Evolutionary conservation across 2,113 vertebrate genomes (phyloP), one percentile per base, ranked within the genome.

Genomic region (Dicentrarchus labrax): DNA sequence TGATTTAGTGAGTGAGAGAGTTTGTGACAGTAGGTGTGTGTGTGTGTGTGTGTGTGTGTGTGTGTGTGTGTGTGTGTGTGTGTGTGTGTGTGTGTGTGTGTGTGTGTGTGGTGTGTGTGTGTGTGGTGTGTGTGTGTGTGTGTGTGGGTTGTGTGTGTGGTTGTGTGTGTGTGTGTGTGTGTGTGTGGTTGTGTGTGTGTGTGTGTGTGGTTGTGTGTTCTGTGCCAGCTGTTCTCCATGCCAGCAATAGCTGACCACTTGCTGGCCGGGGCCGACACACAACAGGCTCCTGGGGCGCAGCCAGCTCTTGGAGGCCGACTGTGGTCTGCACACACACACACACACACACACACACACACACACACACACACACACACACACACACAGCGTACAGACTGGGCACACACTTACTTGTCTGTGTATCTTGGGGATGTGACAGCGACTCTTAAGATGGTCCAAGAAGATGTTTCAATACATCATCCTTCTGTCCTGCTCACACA

Each of bases 201-300:
- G 60, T 72, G 38, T 70, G 21, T 60, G 75, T 30, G 79, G 4
- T 60, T 68, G 65, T 79, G 72, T 69, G 69, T 76, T 66, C 57
- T 84, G 71, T 88, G 88, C 86, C 92, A 88, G 88, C 85, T 92
- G 88, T 82, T 91, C 61, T 77, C 54, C 79, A 78, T 87, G 92
- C 85, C 91, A 89, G 86, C 85, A 90, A 90, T 82, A 72, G 82
- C 87, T 86, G 88, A 91, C 90, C 90, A 91, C 85, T 93, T 84
- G 87, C 73, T 86, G 88, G 89, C 88, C 59, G 15, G n/a, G 68
- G 47, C 84, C 8, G 61, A 80, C 68, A 75, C 80, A 91, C 88
- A 88, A 83, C 86, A 89, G 80, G 51, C 75, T 77, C 6, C 81
- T 92, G 90, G 87, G 84, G 62, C 21, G 1, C 12, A 43, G 89